A percentile compares a stretch with the other conserved stretches of the same genome.
Conservation (phyloP, 2,888 invertebrate species). For the Caenorhabditis afra region DNA sequence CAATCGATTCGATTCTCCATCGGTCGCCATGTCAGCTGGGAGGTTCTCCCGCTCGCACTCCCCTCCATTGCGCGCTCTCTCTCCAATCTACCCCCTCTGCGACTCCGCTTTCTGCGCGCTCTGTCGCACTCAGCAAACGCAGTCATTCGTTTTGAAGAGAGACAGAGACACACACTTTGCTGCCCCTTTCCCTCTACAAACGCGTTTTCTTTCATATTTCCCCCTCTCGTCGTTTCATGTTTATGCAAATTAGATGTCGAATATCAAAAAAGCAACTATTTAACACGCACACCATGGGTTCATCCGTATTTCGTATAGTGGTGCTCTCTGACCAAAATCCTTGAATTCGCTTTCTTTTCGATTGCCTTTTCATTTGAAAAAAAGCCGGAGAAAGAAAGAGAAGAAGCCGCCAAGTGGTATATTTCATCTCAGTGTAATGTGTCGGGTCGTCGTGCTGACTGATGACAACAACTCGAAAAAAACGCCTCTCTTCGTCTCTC, state of each 20-base stretch:
- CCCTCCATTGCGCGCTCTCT: background rate
- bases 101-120: slow-evolving; percentile 2
- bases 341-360: too few species aligned
- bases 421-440: slow-evolving; percentile 30
- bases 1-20: slow-evolving; percentile 52
- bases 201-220: slow-evolving; percentile 52
- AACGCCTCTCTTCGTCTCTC: background rate
- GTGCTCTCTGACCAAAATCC: too few species aligned
- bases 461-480: slow-evolving; percentile 18
- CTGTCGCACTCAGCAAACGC: slow-evolving; percentile 21
- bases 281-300: background rate
- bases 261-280: slow-evolving; percentile 4
- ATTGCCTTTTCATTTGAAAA: background rate
- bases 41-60: background rate
- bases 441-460: slow-evolving; percentile 11
- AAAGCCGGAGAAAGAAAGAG: slow-evolving; percentile 1
- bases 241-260: slow-evolving; percentile 27
- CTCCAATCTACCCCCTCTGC: background rate
- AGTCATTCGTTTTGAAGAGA: slow-evolving; percentile 47
- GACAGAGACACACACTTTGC: slow-evolving; percentile 18
- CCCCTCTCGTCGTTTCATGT: slow-evolving; percentile 5
- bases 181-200: slow-evolving; percentile 17
- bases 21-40: slow-evolving; percentile 54
- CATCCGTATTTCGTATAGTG: background rate
- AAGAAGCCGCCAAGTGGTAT: slow-evolving; percentile 15